Evolutionary conservation across 2,888 invertebrate genomes (phyloP), one percentile per base, ranked within the genome.

Genomic region (Sabatieria punctata): DNA sequence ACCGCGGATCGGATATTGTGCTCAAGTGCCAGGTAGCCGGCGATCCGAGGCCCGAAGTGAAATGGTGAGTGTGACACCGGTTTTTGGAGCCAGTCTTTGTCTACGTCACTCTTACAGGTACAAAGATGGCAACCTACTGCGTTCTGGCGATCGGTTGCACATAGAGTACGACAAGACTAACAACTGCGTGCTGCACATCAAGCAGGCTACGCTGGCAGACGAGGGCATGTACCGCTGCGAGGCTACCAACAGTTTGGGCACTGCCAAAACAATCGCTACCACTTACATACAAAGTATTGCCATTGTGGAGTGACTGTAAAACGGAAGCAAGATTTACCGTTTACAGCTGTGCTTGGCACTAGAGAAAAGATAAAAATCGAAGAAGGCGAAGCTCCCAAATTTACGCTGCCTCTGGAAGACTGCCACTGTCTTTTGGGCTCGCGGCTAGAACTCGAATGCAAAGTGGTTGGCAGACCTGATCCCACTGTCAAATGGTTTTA

Each of bases 391-490:
- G 56, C 59, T 21, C 63, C 63, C 4, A 51, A 54, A 19, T 63
- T 63, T 51, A 54, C 60, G 43, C 49, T 61, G 39, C 59, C 59
- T 47, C 69, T 86, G 22, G 75, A 78, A 41, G 67, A 68, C 64
- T 76, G 78, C 60, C 79, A 79, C 22, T 77, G 88, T 2, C 79
- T 80, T 50, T 85, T 84, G 59, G 85, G 86, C 1, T 78, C 81
- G 45, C 80, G 81, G 0, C 73, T 91, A 38, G 80, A 80, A 52
- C 68, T 91, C 56, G 81, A 82, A 58, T 82, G 88, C 39, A 83
- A 86, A 63, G 80, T 88, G 22, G 79, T 80, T 51, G 88, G 83
- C 23, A 79, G 80, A 44, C 93, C 93, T 0, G 79, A 81, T 53
- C 86, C 93, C 8, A 78, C 77, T 58, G 76, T 89, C 48, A 82